Evolutionary conservation across 2,113 vertebrate species (phyloP).

Genomic region (Cyprinus carpio): DNA sequence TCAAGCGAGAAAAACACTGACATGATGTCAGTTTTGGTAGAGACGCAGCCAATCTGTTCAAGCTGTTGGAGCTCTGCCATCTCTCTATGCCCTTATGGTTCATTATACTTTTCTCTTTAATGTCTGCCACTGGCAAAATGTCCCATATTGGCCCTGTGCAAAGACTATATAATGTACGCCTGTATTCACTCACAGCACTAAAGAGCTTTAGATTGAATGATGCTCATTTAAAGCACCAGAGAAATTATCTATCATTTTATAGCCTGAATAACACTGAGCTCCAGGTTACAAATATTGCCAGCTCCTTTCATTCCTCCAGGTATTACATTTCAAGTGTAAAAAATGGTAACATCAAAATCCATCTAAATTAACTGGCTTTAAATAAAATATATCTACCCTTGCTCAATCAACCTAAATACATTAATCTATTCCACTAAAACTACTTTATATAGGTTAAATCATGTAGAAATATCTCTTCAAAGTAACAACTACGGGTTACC

Average conservation of each 20-base stretch:
- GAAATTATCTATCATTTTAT: background rate
- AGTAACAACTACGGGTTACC: no score
- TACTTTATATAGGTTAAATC: no score
- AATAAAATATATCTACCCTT: no score
- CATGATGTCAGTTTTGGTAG: conserved; percentile 18
- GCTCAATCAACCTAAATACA: no score
- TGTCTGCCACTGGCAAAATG: conserved; percentile 39
- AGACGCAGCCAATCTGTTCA: conserved; percentile 32
- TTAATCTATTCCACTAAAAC: no score
- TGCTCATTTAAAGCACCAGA: background rate
- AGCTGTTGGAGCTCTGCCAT: conserved; percentile 32
- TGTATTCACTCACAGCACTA: background rate
- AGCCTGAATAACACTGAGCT: background rate
- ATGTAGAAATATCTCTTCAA: no score
- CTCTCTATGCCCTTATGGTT: conserved; percentile 33
- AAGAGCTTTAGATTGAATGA: background rate
- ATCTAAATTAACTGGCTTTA: no score
- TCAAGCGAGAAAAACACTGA: conserved; percentile 42
- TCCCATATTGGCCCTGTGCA: background rate
- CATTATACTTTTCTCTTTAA: conserved; percentile 25
- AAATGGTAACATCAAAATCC: no score
- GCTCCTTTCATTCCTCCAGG: background rate
- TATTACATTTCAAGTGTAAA: background rate
- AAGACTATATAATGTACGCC: background rate
- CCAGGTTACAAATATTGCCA: background rate